Evolutionary conservation across 2,888 invertebrate genomes (phyloP).

Genomic region (Polylopha cassiicola): DNA sequence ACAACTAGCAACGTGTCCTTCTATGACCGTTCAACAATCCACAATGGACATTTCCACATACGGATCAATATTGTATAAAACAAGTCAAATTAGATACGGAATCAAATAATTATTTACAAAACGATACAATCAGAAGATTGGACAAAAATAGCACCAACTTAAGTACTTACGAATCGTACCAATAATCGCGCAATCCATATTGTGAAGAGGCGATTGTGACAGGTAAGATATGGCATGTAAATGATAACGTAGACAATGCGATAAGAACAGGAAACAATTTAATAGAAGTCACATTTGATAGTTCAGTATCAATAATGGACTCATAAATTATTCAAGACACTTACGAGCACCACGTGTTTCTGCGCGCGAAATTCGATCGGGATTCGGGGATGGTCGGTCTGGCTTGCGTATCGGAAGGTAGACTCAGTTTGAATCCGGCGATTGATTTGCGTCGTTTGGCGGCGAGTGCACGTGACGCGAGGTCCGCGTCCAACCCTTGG

Average conservation of each 20-base stretch:
- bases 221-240: slow-evolving; percentile 41
- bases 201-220: slow-evolving; percentile 36
- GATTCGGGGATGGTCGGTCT: slow-evolving; percentile 47
- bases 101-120: too few species aligned
- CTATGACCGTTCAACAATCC: too few species aligned
- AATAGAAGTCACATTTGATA: slow-evolving; percentile 9
- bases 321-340: slow-evolving; percentile 39
- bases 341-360: slow-evolving; percentile 77
- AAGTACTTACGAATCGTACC: slow-evolving; percentile 32
- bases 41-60: too few species aligned
- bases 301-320: too few species aligned
- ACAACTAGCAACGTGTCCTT: too few species aligned
- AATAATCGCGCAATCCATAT: slow-evolving; percentile 39
- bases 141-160: slow-evolving; percentile 21
- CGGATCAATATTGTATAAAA: too few species aligned
- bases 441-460: slow-evolving; percentile 71
- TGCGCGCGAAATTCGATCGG: slow-evolving; percentile 56
- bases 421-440: slow-evolving; percentile 60
- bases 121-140: too few species aligned
- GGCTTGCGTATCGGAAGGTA: slow-evolving; percentile 49
- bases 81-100: too few species aligned
- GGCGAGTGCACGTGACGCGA: slow-evolving; percentile 65
- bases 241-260: slow-evolving; percentile 37
- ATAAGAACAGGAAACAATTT: slow-evolving; percentile 27
- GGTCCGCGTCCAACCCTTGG: slow-evolving; percentile 50